Evolutionary conservation across 35 echinoderm and acorn worm species (phyloP), one percentile per base, ranked within the genome.

Genomic region (Lytechinus pictus): DNA sequence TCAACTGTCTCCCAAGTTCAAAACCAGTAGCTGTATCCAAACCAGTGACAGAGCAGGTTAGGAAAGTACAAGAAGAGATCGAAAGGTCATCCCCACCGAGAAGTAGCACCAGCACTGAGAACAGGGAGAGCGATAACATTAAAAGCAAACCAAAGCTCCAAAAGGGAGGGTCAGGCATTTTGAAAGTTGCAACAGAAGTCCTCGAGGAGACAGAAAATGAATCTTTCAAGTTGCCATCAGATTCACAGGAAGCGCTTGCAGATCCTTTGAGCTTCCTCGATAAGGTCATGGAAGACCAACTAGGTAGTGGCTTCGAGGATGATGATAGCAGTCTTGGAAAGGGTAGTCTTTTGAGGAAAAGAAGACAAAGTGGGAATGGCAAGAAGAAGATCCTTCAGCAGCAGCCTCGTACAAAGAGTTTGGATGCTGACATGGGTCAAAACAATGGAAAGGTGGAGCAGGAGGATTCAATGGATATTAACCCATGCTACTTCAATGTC

Each of bases 401-500:
- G 52, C 54, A 96, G 5, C 66, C 66, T 24, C 52, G 94, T 14
- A 52, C 95, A 4, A 54, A 95, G 44, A 97, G 94, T 27, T 60
- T 95, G 60, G 97, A 98, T 57, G 72, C 29, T 57, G 92, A 91
- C 8, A 90, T 92, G 9, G 10, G 10, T 52, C 27, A 58, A n/a
- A 94, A 28, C 28, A 61, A 6, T 10, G 86, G 79, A 52, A 56
- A 60, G 14, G 28, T 16, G 27, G 60, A 54, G 29, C 28, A 95
- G 16, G 88, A 95, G 16, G 95, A 95, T 21, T 28, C 94, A n/a
- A 56, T 99, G 14, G 95, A 97, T 12, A 94, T 97, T 24, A 90
- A 97, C 89, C 97, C 96, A 52, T 99, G 93, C 92, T 97, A 99
- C 96, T 99, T 96, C 90, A 99, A 95, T 57, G 87, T 97, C 57